Evolutionary conservation across 2,888 invertebrate species (phyloP), one percentile per base, ranked within the genome.

Genomic region (Cantharis lateralis): DNA sequence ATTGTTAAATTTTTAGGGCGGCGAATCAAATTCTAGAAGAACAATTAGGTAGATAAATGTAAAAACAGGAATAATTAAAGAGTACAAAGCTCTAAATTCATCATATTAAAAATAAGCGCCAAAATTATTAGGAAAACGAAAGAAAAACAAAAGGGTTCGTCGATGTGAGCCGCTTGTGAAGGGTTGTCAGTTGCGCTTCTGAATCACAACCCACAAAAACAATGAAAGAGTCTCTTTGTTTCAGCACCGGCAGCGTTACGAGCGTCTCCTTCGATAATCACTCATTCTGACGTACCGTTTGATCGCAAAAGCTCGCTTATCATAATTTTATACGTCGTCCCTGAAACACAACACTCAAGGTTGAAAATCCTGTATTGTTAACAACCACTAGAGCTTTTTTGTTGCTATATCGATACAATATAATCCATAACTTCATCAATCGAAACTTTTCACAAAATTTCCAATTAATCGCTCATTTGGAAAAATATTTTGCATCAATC

Each of bases 1-100:
- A 82, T 84, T 85, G 87, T 87, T 86, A 87, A 83, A 83, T 75
- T 71, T 68, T 74, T 18, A 66, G 48, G 68, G 71, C 78, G 78
- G 79, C 82, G 81, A 81, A 81, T 84, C 79, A 70, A 74, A 85
- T 86, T 86, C 87, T 85, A 87, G 86, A 86, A 87, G 87, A 86
- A 88, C 88, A 88, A 88, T 88, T 88, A 88, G 88, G 87, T 88
- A 87, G 87, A 88, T 88, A 88, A 88, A 87, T 88, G 88, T 87
- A 87, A 88, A 88, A 85, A 88, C 86, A 86, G 86, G 87, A 88
- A 88, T 88, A 88, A 88, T 88, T 88, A 88, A 88, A 86, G 86
- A 85, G 84, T 87, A 88, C 88, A 88, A 88, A 87, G 88, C 88
- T 86, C 85, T 84, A 84, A 88, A 88, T 88, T 88, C 88, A 88